Base-by-base conservation (phyloP, 2,888 invertebrate species). In the Crioceris asparagi region DNA sequence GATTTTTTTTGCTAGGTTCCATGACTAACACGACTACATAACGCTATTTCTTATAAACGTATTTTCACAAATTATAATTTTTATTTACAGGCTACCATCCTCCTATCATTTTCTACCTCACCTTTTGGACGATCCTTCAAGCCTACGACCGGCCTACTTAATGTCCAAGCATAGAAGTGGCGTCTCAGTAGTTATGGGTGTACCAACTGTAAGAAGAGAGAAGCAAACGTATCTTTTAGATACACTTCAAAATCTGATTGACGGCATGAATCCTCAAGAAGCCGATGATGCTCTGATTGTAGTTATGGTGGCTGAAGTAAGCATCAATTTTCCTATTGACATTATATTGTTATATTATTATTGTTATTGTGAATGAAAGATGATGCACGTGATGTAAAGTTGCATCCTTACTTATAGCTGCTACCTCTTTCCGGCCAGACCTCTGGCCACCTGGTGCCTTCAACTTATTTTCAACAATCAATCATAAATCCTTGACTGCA, bases 151-250 rank as follows among this genome's bases (percentile, higher is more conserved):
- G 2, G 82, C 83, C 7, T 83, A 80, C 60, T 71, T 83, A 50
- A 70, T 87, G 61, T 82, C 81, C 19, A 78, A 77, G 44, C 80
- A 79, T 2, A 71, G 84, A 38, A 70, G 71, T 6, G 82, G 83
- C 47, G 84, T 83, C 0, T 83, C 86, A 32, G 72, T 91, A 42
- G 86, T 92, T 1, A 68, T 93, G 32, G 94, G 90, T 1, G 73
- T 94, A 43, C 93, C 93, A 0, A 93, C 93, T 0, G 91, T 94
- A 4, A 81, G 79, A 51, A 69, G 94, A 27, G 86, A 88, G 46
- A 84, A 86, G 50, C 87, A 91, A 56, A 83, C 75, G 48, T 94
- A 94, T 63, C 68, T 94, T 25, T 69, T 87, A 62, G 74, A 83
- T 17, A 93, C 94, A 0, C 65, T 94, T 35, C 80, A 84, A 64